Percentiles rank a stretch among this genome's conserved stretches.
Conservation (phyloP, 1,140 invertebrate genomes). For the Euwallacea fornicatus region DNA sequence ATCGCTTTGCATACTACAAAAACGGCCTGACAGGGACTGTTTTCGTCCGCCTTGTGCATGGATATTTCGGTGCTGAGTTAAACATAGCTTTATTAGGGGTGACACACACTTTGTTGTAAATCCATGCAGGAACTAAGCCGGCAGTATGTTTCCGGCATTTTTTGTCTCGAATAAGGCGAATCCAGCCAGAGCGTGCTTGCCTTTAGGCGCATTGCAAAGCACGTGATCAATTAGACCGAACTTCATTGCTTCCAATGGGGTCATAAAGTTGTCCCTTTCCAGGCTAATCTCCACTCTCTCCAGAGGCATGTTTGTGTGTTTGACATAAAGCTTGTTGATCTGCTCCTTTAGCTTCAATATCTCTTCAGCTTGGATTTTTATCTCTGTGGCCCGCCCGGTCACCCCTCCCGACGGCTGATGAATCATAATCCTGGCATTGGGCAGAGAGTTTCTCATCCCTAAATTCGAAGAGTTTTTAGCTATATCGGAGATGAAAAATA, state of each 20-base stretch:
- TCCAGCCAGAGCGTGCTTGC: constrained; percentile 7
- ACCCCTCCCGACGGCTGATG: constrained; percentile 97
- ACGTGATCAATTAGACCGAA: constrained; percentile 97
- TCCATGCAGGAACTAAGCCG: no score
- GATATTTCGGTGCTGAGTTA: no score
- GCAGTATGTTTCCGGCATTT: background rate
- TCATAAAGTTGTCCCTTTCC: constrained; percentile 96
- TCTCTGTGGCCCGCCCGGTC: constrained; percentile 94
- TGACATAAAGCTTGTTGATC: constrained; percentile 88
- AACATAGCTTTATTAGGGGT: no score
- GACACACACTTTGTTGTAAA: no score
- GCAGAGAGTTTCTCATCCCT: constrained; percentile 73
- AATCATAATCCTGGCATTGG: constrained; percentile 98
- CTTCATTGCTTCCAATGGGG: constrained; percentile 80
- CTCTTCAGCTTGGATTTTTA: constrained; percentile 97
- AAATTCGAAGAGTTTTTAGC: constrained; percentile 5
- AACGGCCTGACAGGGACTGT: constrained; percentile 29
- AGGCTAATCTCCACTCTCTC: constrained; percentile 79
- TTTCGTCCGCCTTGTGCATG: constrained; percentile 9
- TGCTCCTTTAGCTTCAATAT: constrained; percentile 91
- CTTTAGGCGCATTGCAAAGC: constrained; percentile 54
- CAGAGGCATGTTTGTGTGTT: constrained; percentile 85
- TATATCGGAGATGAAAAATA: background rate
- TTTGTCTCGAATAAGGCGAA: background rate
- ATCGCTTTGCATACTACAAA: constrained; percentile 21